A percentile compares a stretch with the other conserved stretches of the same genome.
Evolutionary conservation across 2,888 invertebrate species (phyloP).

Genomic region (Bellardia pandia): DNA sequence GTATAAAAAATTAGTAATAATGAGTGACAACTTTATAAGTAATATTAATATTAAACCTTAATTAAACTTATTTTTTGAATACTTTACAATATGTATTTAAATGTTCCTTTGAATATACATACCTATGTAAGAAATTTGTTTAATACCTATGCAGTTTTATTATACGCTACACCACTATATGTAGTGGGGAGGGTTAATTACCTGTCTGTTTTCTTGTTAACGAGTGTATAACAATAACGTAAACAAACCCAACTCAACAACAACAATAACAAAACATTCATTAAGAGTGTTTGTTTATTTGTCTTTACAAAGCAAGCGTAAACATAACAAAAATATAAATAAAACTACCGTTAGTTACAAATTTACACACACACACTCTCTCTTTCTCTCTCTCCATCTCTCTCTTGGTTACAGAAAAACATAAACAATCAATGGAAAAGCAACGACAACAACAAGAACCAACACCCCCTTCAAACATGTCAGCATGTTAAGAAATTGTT

Average conservation of each 20-base stretch:
- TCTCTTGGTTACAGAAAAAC: background rate
- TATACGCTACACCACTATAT: too few species aligned
- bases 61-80: too few species aligned
- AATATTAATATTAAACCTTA: too few species aligned
- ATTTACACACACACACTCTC: background rate
- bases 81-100: too few species aligned
- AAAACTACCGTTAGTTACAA: slow-evolving; percentile 12
- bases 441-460: background rate
- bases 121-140: too few species aligned
- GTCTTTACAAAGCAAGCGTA: slow-evolving; percentile 20
- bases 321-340: slow-evolving; percentile 16
- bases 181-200: too few species aligned
- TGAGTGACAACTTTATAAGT: too few species aligned
- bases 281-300: slow-evolving; percentile 42
- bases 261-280: slow-evolving; percentile 23
- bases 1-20: too few species aligned
- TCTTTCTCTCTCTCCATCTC: background rate
- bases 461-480: background rate
- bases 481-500: background rate
- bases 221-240: background rate
- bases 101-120: too few species aligned
- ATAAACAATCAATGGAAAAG: background rate
- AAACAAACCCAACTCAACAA: background rate
- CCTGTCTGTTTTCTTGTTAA: background rate
- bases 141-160: too few species aligned